Evolutionary conservation across 2,797 vertebrate genomes (phyloP).

Genomic region (Ciconia nigra): DNA sequence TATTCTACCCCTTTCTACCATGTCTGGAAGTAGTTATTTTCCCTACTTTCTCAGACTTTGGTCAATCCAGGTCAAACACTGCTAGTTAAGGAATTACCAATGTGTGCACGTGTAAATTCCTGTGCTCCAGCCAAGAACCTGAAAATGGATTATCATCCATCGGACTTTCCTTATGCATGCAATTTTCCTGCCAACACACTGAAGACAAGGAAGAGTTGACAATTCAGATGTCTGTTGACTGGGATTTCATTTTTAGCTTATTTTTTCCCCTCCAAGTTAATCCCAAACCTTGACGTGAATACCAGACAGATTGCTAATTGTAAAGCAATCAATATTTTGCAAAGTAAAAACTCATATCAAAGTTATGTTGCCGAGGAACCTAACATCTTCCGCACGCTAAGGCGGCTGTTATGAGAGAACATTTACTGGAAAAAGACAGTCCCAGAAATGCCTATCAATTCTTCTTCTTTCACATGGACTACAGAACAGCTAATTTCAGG

Average conservation of each 20-base stretch:
- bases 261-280: neutral
- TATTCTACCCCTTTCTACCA: constrained; percentile 18
- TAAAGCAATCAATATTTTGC: neutral
- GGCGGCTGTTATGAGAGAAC: neutral
- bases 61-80: neutral
- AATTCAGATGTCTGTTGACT: neutral
- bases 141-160: neutral
- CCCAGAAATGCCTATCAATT: neutral
- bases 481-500: neutral
- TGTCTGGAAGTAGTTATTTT: neutral
- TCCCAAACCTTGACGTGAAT: neutral
- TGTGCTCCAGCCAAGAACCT: constrained; percentile 8
- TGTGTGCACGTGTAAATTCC: neutral
- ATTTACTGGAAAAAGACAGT: neutral
- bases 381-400: neutral
- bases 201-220: neutral
- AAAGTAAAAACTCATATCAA: neutral
- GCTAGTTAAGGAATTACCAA: constrained; percentile 5
- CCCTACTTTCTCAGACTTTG: neutral
- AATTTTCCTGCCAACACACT: neutral
- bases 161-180: neutral
- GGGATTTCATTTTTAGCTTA: neutral
- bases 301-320: neutral
- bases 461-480: neutral
- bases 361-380: neutral